Base-by-base conservation (phyloP, 1,140 invertebrate genomes). In the Halesus radiatus region DNA sequence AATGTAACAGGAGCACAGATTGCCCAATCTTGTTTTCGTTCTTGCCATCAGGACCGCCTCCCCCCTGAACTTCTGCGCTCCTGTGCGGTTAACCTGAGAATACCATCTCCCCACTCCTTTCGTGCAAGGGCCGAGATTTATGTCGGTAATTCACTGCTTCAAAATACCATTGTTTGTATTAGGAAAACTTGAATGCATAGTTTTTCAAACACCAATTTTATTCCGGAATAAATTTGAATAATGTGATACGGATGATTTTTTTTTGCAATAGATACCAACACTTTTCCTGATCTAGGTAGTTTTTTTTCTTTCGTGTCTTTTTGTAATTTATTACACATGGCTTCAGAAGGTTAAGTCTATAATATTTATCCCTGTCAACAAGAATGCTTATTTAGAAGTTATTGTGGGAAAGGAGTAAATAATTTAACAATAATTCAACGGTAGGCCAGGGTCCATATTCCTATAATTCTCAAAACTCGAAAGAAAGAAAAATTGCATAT, bases 11-110 rank as follows among this genome's bases (percentile, higher is more conserved):
- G 78, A 70, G 62, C 74, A 76, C 78, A 83, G 78, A 82, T 82
- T 82, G 81, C 78, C 81, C 81, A 82, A 82, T 82, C 81, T 82
- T 82, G 81, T 82, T 79, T 77, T 81, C 75, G 74, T 74, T 79
- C 74, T 54, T 76, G 37, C 78, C 77, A 58, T 70, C 76, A 29
- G 56, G 23, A 78, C 45, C 22, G 50, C 62, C 23, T 29, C 60
- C 80, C 80, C 72, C 73, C 70, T 62, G 50, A 45, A 56, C 32
- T 78, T 52, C 62, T 78, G 60, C 45, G 50, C 45, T 75, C 76
- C 66, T 73, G 73, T 52, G 78, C 74, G 81, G 81, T 66, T 78
- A 73, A 79, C 78, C 81, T 77, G 78, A 77, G 74, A 77, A 56
- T 70, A 18, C 70, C 73, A 62, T 56, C 37, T 45, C 70, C 18